These are phyloP conservation scores for Polietes domitor DNA, from an alignment of 2,888 invertebrate species.

Conservation along the genomic window DNA sequence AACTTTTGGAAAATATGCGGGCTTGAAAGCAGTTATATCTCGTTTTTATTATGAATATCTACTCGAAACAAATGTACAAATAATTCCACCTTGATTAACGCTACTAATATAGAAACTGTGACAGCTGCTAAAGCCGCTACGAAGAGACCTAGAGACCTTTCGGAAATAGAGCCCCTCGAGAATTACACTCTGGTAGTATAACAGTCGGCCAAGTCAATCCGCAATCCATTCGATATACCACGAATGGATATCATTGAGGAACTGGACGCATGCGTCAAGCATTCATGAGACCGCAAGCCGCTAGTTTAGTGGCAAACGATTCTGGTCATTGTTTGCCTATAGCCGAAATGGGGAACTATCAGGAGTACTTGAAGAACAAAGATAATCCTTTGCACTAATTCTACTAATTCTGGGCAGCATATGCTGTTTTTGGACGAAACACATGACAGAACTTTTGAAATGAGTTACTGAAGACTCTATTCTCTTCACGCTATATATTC, in stretches of 20 bases:
- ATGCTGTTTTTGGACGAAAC: too few relatives aligned
- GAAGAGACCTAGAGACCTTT: slow-evolving; percentile 91
- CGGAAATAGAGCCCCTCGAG: slow-evolving; percentile 93
- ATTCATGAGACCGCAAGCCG: slow-evolving; percentile 90
- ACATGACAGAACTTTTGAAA: too few relatives aligned
- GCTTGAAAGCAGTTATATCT: too few relatives aligned
- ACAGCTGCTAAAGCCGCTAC: too few relatives aligned
- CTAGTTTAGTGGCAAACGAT: slow-evolving; percentile 91
- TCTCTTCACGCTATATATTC: too few relatives aligned
- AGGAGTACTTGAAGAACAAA: slow-evolving; percentile 97
- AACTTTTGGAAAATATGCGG: too few relatives aligned
- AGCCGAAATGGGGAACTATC: slow-evolving; percentile 99
- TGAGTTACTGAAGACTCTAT: too few relatives aligned
- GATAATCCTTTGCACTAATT: slow-evolving; percentile 96
- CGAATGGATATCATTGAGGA: slow-evolving; percentile 93
- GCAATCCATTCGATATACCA: slow-evolving; percentile 98
- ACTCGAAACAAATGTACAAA: too few relatives aligned
- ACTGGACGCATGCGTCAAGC: slow-evolving; percentile 97
- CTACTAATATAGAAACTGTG: too few relatives aligned
- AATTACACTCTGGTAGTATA: slow-evolving; percentile 90
- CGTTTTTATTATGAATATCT: too few relatives aligned
- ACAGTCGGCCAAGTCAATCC: slow-evolving; percentile 85
- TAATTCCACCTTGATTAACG: too few relatives aligned
- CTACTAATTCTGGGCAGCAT: slow-evolving; percentile 96
- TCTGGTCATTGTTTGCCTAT: slow-evolving; percentile 97